Evolutionary conservation across 2,797 vertebrate species (phyloP).

Genomic region (Crocidura indochinensis): DNA sequence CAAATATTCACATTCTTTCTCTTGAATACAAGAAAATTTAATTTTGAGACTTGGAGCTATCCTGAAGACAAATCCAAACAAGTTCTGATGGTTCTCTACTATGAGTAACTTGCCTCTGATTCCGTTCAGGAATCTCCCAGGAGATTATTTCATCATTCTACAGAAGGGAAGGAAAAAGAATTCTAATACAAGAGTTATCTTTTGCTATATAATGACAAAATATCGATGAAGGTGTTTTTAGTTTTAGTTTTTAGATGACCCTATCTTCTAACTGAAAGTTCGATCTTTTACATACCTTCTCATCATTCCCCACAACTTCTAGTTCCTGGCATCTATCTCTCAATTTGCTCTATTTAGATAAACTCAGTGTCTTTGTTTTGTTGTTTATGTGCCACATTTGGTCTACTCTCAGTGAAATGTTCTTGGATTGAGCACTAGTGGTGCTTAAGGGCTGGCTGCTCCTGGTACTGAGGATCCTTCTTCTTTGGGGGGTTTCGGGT

Average conservation of each 20-base stretch:
- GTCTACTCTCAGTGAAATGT: too few species aligned
- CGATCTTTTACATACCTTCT: neutral
- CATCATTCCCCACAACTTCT: neutral
- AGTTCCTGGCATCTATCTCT: neutral
- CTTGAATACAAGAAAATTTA: slow-evolving; percentile 53
- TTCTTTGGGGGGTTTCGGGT: too few species aligned
- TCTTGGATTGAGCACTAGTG: too few species aligned
- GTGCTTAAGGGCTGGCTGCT: too few species aligned
- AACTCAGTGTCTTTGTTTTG: neutral
- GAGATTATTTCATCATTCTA: slow-evolving; percentile 43
- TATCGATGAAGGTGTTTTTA: slow-evolving; percentile 14
- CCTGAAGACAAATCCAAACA: neutral
- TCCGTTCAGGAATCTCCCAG: neutral
- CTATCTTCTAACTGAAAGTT: slow-evolving; percentile 5
- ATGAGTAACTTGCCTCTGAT: neutral
- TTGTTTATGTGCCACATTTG: too few species aligned
- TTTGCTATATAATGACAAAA: slow-evolving; percentile 13
- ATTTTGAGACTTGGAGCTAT: slow-evolving; percentile 10
- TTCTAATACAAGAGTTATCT: slow-evolving; percentile 32
- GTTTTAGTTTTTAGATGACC: slow-evolving; percentile 63
- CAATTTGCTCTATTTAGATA: neutral
- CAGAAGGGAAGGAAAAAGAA: neutral
- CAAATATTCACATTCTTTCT: slow-evolving; percentile 51
- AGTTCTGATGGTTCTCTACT: neutral
- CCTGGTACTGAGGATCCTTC: too few species aligned